Conservation (phyloP, 1,140 invertebrate species). For the Meloidogyne floridensis region DNA sequence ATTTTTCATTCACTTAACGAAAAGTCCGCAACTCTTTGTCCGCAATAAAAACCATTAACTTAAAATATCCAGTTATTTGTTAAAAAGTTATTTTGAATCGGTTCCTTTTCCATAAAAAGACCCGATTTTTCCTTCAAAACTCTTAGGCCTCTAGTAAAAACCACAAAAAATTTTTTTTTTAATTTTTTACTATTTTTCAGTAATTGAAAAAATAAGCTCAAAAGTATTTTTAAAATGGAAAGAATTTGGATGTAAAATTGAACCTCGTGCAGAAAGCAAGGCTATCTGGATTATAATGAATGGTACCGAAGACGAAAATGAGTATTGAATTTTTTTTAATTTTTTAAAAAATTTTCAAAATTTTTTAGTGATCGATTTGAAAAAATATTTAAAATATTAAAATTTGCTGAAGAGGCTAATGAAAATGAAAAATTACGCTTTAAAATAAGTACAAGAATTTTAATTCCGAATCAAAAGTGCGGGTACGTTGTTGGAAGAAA, state of each 20-base stretch:
- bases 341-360: not conserved
- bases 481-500: constrained; percentile 25
- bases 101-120: too few species aligned
- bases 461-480: constrained; percentile 23
- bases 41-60: too few species aligned
- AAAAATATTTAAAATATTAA: constrained; percentile 10
- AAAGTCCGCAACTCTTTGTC: too few species aligned
- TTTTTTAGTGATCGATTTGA: constrained; percentile 9
- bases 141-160: too few species aligned
- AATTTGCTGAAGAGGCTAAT: not conserved
- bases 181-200: not conserved
- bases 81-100: too few species aligned
- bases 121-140: too few species aligned
- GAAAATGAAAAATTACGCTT: not conserved
- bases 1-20: too few species aligned
- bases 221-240: not conserved
- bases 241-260: not conserved
- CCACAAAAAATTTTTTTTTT: not conserved
- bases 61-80: too few species aligned
- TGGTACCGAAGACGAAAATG: not conserved
- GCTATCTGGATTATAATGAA: not conserved
- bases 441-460: not conserved
- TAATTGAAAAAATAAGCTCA: not conserved
- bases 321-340: not conserved
- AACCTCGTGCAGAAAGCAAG: not conserved